Base-by-base conservation (phyloP, 2,113 vertebrate genomes). In the Pipra filicauda region DNA sequence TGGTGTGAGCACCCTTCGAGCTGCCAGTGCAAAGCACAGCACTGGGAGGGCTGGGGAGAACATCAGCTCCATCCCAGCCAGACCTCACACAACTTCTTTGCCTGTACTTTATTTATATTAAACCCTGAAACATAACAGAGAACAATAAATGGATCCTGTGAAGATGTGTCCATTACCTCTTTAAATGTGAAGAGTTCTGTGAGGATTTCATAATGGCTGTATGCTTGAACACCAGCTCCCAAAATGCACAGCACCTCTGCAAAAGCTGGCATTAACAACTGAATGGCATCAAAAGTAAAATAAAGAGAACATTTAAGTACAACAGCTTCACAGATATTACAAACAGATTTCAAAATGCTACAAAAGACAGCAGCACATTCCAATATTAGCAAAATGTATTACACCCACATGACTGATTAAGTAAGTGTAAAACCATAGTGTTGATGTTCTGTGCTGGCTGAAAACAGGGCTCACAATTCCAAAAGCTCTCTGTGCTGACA, bases 241-340 rank as follows among this genome's bases (percentile, higher is more conserved):
- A 99, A 95, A 97, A 99, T 99, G 94, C 99, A 98, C 85, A 99
- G 74, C 59, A 99, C 98, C 31, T 99, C 98, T 49, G 98, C 97
- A 78, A 59, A 91, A 30, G 97, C 61, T 27, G 97, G 97, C 97
- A 98, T 99, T 95, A 99, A 91, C 87, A 99, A 93, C 99, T 99
- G 82, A 79, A 90, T 9, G 64, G 84, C 1, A 91, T 6, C 33
- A 89, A 55, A 69, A 80, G 91, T 15, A 15, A 31, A 80, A 93
- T 15, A 15, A 31, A 14, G 18, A 35, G 5, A 21, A 18, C 3
- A 57, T 1, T 7, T 62, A 62, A 94, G 30, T 5, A 80, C n/a
- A 81, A 31, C 8, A 31, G 31, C 77, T 23, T 39, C 66, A 54
- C 20, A 81, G 31, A 21, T 15, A 64, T 9, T 43, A 69, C n/a